A percentile compares a stretch with the other conserved stretches of the same genome.
Conservation (phyloP, 1,140 invertebrate species). For the Brachionus rotundiformis region DNA sequence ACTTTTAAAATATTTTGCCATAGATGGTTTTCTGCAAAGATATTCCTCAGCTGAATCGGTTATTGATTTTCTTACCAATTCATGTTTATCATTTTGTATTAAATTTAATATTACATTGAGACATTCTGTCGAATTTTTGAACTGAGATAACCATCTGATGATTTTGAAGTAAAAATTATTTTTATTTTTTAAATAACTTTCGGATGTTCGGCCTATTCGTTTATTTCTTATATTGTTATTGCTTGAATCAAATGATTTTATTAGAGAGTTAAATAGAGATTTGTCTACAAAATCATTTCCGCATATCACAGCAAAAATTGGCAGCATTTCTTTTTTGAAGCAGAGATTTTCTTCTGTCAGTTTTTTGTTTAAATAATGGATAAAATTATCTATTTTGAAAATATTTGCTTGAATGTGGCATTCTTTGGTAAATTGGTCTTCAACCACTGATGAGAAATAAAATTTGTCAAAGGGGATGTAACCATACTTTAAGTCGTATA, state of each 20-base stretch:
- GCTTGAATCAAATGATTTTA: slow-evolving; percentile 18
- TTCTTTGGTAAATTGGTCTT: neutral
- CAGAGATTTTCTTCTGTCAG: neutral
- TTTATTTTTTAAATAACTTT: neutral
- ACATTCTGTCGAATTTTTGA: slow-evolving; percentile 4
- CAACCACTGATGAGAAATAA: slow-evolving; percentile 58
- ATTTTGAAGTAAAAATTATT: slow-evolving; percentile 12
- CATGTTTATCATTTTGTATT: slow-evolving; percentile 6
- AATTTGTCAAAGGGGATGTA: slow-evolving; percentile 78
- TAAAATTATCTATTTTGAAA: slow-evolving; percentile 23
- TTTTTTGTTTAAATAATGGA: neutral
- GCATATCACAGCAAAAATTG: neutral
- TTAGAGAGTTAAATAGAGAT: neutral
- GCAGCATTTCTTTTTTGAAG: slow-evolving; percentile 44
- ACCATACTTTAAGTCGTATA: slow-evolving; percentile 72
- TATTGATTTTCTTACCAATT: neutral
- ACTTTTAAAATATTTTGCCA: slow-evolving; percentile 1
- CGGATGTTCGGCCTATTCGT: neutral
- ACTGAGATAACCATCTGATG: slow-evolving; percentile 32
- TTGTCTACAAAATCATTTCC: slow-evolving; percentile 46
- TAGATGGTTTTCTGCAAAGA: neutral
- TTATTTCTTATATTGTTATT: slow-evolving; percentile 27
- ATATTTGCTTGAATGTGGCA: slow-evolving; percentile 1
- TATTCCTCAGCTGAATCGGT: slow-evolving; percentile 5
- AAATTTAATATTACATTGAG: neutral